Conservation (phyloP, 2,113 vertebrate genomes). For the rat (Rattus norvegicus) region DNA sequence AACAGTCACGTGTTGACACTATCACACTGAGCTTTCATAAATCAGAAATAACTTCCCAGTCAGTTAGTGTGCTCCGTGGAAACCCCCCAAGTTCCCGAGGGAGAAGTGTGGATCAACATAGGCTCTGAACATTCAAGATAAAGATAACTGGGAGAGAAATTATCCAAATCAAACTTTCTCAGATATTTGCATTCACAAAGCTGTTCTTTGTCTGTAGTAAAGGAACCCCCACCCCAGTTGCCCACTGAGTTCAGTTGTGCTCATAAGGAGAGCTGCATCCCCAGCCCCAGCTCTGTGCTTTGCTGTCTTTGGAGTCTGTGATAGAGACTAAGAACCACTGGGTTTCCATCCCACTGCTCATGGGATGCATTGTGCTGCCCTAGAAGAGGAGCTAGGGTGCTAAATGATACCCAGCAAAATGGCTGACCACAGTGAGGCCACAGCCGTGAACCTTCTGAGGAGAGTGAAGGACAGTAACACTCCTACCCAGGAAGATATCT, state of each 20-base stretch:
- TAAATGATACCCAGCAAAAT: neutral
- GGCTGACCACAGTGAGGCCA: neutral
- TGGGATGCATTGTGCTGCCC: neutral
- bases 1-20: neutral
- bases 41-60: neutral
- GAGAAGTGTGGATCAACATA: neutral
- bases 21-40: conserved; percentile 9
- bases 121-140: neutral
- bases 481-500: neutral
- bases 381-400: neutral
- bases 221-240: neutral
- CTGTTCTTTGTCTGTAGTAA: neutral
- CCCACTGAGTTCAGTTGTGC: neutral
- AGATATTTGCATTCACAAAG: neutral
- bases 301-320: neutral
- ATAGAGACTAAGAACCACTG: neutral
- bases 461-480: neutral
- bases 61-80: conserved; percentile 21
- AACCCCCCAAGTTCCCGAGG: neutral
- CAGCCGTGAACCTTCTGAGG: neutral
- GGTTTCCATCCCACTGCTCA: neutral
- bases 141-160: conserved; percentile 21
- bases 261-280: neutral
- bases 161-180: conserved; percentile 32
- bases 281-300: neutral